Base-by-base conservation (phyloP, 2,113 vertebrate species). In the Genyomyrus donnyi region DNA sequence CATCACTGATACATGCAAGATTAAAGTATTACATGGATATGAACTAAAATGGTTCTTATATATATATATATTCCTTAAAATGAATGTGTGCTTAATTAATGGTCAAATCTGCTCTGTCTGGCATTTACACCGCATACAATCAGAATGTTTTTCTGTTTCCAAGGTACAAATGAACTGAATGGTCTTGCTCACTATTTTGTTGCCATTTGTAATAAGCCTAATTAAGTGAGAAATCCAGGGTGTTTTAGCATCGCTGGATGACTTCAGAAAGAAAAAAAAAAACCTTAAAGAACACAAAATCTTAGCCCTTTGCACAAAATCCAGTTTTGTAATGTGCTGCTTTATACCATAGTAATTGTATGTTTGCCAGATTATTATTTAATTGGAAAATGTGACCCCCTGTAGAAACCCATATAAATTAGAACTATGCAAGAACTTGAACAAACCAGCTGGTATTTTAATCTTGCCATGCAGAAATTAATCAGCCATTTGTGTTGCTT, bases 401-500 rank as follows among this genome's bases (percentile, higher is more conserved):
- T 21, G 45, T 49, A 3, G 24, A 49, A n/a, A 85, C 24, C 24
- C 7, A n/a, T 85, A 46, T 46, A 11, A 31, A 87, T 52, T 49
- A 31, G 2, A 87, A 10, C 15, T 50, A 27, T 52, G 3, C 1
- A 77, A 77, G 31, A 77, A 17, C 31, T 31, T 77, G 27, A 35
- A 39, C 70, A 87, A 50, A 87, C 21, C 85, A 87, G 48, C 24
- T 87, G 24, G 5, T 35, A 31, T 53, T 13, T 52, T 48, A 35
- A 87, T 91, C 52, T 42, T 80, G 46, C 90, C 53, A 85, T 89
- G 80, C 87, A 52, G 56, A 85, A 74, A 95, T 94, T 85, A 89
- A 95, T 93, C 89, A 83, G 89, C 85, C 85, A 70, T 89, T 92
- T 49, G 17, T 90, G 89, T 91, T 92, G n/a, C 89, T 90, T 90